Evolutionary conservation across 2,888 invertebrate species (phyloP).

Genomic region (Caenorhabditis sulstoni): DNA sequence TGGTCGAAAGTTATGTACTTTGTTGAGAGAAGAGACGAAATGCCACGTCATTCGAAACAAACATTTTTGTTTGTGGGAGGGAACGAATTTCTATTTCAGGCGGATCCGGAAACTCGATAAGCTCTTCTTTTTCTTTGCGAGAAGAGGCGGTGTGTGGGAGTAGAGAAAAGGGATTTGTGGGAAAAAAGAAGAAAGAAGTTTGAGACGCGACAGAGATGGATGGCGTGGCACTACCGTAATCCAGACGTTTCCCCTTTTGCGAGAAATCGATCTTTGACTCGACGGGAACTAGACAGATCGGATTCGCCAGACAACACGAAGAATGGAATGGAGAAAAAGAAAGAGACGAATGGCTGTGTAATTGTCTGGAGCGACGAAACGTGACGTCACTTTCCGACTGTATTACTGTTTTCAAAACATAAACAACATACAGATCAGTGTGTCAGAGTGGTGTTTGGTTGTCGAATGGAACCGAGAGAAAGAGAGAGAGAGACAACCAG

Average conservation of each 20-base stretch:
- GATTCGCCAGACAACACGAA: slow-evolving; percentile 1
- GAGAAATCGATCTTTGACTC: slow-evolving; percentile 16
- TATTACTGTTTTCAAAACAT: slow-evolving; percentile 18
- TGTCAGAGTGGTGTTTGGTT: slow-evolving; percentile 12
- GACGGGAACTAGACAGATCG: slow-evolving; percentile 4
- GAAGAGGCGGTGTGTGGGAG: too few relatives aligned
- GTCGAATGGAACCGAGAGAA: not conserved
- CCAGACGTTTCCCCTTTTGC: not conserved
- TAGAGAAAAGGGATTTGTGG: not conserved
- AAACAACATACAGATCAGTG: not conserved
- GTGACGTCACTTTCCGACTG: slow-evolving; percentile 8
- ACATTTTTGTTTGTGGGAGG: not conserved
- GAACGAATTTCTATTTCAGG: slow-evolving; percentile 14
- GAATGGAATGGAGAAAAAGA: not conserved
- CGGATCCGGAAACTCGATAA: not conserved
- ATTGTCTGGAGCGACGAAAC: slow-evolving; percentile 8
- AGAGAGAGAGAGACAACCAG: not conserved
- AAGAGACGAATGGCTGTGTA: not conserved
- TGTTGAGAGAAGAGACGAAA: not conserved
- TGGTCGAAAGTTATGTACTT: slow-evolving; percentile 15
- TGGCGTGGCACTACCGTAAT: slow-evolving; percentile 16
- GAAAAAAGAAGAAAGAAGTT: too few relatives aligned
- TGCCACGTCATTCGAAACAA: slow-evolving; percentile 12
- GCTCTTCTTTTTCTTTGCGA: too few relatives aligned
- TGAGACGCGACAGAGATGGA: not conserved